Evolutionary conservation across 2,113 vertebrate species (phyloP).

Genomic region (Oceanites oceanicus): DNA sequence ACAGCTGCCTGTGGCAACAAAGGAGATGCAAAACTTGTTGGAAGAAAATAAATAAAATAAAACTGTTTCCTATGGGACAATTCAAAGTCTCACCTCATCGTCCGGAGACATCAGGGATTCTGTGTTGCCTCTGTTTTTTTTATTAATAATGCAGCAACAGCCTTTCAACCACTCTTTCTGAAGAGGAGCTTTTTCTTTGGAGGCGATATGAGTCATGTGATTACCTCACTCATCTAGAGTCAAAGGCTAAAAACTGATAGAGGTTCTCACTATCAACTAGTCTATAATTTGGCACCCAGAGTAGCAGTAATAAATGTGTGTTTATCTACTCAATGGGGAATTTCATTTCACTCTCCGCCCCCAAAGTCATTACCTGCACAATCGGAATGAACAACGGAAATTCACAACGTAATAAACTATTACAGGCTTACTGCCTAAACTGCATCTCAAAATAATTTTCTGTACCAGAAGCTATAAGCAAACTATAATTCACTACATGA

Average conservation of each 20-base stretch:
- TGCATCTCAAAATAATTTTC: not conserved
- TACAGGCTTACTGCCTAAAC: not conserved
- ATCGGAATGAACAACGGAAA: not conserved
- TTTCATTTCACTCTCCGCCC: not conserved
- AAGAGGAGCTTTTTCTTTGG: constrained; percentile 4
- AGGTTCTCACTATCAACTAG: constrained; percentile 28
- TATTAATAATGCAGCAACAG: constrained; percentile 39
- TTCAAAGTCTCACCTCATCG: constrained; percentile 66
- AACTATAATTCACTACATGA: not conserved
- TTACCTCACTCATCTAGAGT: constrained; percentile 33
- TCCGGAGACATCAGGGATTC: constrained; percentile 45
- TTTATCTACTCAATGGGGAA: constrained; percentile 23
- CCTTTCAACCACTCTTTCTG: constrained; percentile 41
- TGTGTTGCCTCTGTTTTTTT: constrained; percentile 40
- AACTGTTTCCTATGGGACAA: constrained; percentile 21
- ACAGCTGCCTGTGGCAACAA: constrained; percentile 36
- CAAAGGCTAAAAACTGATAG: constrained; percentile 34
- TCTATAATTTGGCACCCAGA: constrained; percentile 54
- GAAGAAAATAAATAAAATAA: constrained; percentile 45
- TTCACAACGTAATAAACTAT: constrained; percentile 6
- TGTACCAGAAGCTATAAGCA: not conserved
- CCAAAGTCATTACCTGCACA: constrained; percentile 26
- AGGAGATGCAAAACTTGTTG: constrained; percentile 27
- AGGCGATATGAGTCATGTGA: not conserved
- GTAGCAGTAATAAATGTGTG: constrained; percentile 21